Base-by-base conservation (phyloP, 2,113 vertebrate species). In the Embiotoca jacksoni region DNA sequence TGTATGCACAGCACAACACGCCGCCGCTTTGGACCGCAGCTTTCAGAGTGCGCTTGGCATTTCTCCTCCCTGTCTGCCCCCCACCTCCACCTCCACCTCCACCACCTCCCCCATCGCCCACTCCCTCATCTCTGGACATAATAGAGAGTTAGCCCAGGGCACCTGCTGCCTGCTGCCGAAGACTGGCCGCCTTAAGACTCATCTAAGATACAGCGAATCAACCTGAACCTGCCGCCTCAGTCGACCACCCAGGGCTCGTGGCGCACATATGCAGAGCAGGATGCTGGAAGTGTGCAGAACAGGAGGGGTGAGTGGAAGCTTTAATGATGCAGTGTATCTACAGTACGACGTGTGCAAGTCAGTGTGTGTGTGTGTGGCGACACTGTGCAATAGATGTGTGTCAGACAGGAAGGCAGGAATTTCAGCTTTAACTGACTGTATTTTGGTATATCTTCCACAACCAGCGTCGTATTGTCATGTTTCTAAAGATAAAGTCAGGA, bases 81-180 rank as follows among this genome's bases (percentile, higher is more conserved):
- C 57, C 33, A 49, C 41, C 0, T 15, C 68, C 23, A 23, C 23
- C 35, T 3, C 37, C 62, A n/a, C 70, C 59, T 36, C 79, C 56
- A 15, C 56, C 64, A 23, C 16, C 0, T 6, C 68, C 50, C 2
- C 37, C 65, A 37, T 65, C 62, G 14, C 82, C 56, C 30, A 9
- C 64, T 55, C 23, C 69, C 80, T 75, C 78, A 71, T 86, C 86
- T 83, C 64, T 82, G 85, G 85, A 85, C 80, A 88, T 88, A 91
- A 92, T 85, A 72, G 83, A 80, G 82, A 86, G 81, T 72, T 74
- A 57, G 78, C 83, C 75, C 46, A 5, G 56, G 84, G 87, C 89
- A 90, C 83, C 89, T 91, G 87, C 85, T 76, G 63, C 82, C 79
- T 75, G 32, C 61, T 52, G 65, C 76, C 69, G 37, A 55, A 36